Evolutionary conservation across 2,888 invertebrate species (phyloP).

Genomic region (Cyaniris semiargus): DNA sequence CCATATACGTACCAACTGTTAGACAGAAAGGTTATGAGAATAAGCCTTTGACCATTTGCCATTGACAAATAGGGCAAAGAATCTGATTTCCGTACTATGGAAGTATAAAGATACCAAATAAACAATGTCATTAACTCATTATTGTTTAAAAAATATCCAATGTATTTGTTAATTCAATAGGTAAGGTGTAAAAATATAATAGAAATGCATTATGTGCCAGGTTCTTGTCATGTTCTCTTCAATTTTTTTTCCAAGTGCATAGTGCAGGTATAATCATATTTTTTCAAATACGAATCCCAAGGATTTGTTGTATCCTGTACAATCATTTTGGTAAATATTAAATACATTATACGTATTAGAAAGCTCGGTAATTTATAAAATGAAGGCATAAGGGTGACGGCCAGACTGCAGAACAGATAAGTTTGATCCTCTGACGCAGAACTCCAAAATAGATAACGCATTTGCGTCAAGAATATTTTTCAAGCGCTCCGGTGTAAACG

Average conservation of each 20-base stretch:
- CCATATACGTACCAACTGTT: too few species aligned
- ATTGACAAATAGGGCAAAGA: too few species aligned
- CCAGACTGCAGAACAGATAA: slow-evolving; percentile 74
- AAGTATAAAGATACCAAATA: neutral
- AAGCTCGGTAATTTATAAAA: slow-evolving; percentile 38
- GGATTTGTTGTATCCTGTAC: neutral
- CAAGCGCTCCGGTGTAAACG: slow-evolving; percentile 65
- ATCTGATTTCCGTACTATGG: too few species aligned
- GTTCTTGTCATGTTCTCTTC: neutral
- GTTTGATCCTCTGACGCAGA: slow-evolving; percentile 71
- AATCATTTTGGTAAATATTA: neutral
- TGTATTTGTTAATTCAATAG: neutral
- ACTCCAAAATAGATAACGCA: slow-evolving; percentile 79
- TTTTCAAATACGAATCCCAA: neutral
- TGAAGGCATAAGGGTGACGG: slow-evolving; percentile 64
- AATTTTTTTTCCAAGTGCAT: neutral
- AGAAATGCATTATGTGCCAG: neutral
- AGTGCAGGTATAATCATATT: neutral
- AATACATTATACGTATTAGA: neutral
- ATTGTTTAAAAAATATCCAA: neutral
- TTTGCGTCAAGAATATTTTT: slow-evolving; percentile 80
- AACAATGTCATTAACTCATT: neutral
- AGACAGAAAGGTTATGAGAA: too few species aligned
- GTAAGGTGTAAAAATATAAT: neutral
- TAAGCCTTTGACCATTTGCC: too few species aligned